Evolutionary conservation across 2,797 vertebrate species (phyloP), one percentile per base, ranked within the genome.

Genomic region (Alauda arvensis): DNA sequence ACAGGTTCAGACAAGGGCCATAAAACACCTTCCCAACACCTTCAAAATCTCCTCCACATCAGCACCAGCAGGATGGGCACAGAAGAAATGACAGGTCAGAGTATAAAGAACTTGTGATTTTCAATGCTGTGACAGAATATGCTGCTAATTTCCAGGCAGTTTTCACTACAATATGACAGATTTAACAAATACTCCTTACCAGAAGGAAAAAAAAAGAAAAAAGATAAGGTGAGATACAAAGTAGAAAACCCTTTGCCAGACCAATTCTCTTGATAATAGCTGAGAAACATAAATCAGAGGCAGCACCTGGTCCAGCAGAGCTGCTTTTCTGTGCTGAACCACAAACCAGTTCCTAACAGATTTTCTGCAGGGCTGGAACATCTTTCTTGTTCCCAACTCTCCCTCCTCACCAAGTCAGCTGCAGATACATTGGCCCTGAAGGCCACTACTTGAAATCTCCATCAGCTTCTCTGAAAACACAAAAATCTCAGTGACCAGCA

Each of bases 1-100:
- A 67, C 3, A 55, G 37, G 8, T 72, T 71, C 25, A 39, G 34
- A 63, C 13, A 51, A 66, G 6, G 23, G 34, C 60, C n/a, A 43
- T 33, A 57, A 71, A 63, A 3, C 6, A 80, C 37, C 39, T 77
- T 62, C 23, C 16, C 34, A 72, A 12, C 0, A 15, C 8, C 5
- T 60, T 48, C 9, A 78, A 53, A 29, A 37, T 20, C 11, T 48
- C 19, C 53, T 82, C 33, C 26, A 39, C 1, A 1, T 3, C 1
- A 0, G 20, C 0, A 0, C 2, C 4, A 39, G 18, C 5, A 23
- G 12, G 4, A 3, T 29, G 19, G 31, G 33, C 39, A 42, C 31
- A 53, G 10, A 66, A 34, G 34, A 66, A 88, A 51, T 2, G 2
- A 16, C 26, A 91, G 16, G 33, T 23, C 33, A 84, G 10, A 48